A percentile compares a stretch with the other conserved stretches of the same genome.
Evolutionary conservation across 2,888 invertebrate genomes (phyloP).

Genomic region (Dolichomitus sp.): DNA sequence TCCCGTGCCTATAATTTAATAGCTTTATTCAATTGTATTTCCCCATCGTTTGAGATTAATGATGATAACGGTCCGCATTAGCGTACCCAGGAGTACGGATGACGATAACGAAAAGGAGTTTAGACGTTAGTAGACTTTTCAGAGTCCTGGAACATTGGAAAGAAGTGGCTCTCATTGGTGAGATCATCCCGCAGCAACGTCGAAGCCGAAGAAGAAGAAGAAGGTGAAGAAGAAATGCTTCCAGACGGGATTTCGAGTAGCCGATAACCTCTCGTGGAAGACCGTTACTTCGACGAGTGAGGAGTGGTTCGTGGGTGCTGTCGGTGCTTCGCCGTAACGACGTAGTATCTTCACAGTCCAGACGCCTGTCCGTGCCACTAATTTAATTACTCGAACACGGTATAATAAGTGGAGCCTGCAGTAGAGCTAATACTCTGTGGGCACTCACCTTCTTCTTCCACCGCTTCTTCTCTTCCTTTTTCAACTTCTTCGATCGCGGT

Average conservation of each 20-base stretch:
- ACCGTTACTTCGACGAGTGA: constrained; percentile 65
- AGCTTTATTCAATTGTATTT: constrained; percentile 24
- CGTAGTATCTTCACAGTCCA: constrained; percentile 62
- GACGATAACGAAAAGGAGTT: constrained; percentile 12
- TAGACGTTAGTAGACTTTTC: background rate
- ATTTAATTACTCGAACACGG: constrained; percentile 67
- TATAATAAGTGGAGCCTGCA: constrained; percentile 49
- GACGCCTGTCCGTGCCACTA: constrained; percentile 64
- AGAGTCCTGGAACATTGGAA: constrained; percentile 37
- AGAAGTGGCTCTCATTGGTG: constrained; percentile 25
- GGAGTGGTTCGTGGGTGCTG: constrained; percentile 64
- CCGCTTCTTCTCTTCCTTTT: constrained; percentile 27
- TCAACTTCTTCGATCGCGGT: constrained; percentile 50
- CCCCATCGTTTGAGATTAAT: background rate
- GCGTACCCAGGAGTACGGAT: background rate
- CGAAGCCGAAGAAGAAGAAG: constrained; percentile 20
- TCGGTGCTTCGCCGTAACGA: constrained; percentile 58
- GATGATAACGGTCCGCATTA: constrained; percentile 6
- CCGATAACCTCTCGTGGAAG: constrained; percentile 58
- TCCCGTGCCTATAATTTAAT: constrained; percentile 36
- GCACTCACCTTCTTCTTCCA: constrained; percentile 39
- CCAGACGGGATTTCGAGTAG: constrained; percentile 59
- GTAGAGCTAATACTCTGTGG: constrained; percentile 42
- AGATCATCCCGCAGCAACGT: constrained; percentile 33
- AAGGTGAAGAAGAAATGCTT: constrained; percentile 24